Conservation (phyloP, 2,797 vertebrate genomes). For the Spinus olivaceus region DNA sequence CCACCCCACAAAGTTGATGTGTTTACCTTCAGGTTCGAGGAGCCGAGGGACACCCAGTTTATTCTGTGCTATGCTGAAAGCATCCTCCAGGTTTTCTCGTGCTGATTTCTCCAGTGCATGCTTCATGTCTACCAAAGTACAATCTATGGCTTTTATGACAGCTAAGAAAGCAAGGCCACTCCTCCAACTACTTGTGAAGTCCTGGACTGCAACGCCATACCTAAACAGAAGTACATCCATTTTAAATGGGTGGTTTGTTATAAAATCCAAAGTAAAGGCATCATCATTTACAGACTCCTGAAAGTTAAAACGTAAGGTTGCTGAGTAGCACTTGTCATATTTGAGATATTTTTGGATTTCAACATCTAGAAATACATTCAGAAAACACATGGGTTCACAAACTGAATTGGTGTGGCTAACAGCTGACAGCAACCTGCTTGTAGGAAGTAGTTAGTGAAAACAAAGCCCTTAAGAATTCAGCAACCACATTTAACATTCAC, state of each 20-base stretch:
- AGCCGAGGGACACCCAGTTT: constrained; percentile 90
- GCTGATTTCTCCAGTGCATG: constrained; percentile 84
- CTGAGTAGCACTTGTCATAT: neutral
- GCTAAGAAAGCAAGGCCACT: constrained; percentile 95
- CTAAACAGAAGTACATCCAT: constrained; percentile 62
- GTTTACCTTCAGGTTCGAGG: constrained; percentile 92
- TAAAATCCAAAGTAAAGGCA: neutral
- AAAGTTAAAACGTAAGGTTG: neutral
- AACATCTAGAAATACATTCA: neutral
- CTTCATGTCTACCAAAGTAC: constrained; percentile 92
- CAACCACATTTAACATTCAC: constrained; percentile 25
- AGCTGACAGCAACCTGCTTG: constrained; percentile 8
- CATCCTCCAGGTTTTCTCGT: constrained; percentile 90
- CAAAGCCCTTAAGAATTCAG: constrained; percentile 27
- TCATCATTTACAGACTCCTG: neutral
- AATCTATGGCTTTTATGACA: constrained; percentile 93
- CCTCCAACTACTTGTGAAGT: constrained; percentile 94
- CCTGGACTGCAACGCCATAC: constrained; percentile 91
- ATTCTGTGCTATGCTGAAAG: constrained; percentile 89
- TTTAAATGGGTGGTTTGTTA: neutral
- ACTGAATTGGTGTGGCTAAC: neutral
- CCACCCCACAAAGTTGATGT: neutral
- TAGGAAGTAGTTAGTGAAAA: constrained; percentile 28
- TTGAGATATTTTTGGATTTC: neutral
- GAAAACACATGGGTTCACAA: neutral